A percentile compares a stretch with the other conserved stretches of the same genome.
Evolutionary conservation across 1,140 invertebrate species (phyloP).

Genomic region (Venustaconcha ellipsiformis): DNA sequence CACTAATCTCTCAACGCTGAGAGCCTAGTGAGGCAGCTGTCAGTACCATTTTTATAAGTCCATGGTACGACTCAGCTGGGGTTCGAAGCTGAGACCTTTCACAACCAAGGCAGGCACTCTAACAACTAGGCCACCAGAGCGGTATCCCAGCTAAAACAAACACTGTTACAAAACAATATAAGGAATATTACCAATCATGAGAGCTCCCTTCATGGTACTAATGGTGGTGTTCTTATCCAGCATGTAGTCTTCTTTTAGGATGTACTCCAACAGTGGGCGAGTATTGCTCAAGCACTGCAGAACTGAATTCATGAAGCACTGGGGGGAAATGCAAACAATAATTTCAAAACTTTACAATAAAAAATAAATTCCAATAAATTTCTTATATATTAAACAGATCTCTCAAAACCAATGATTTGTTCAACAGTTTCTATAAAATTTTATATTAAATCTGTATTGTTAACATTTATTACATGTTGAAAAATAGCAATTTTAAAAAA

Average conservation of each 20-base stretch:
- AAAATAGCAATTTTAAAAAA: neutral
- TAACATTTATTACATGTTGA: slow-evolving; percentile 1
- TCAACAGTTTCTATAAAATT: slow-evolving; percentile 1
- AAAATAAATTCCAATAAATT: neutral
- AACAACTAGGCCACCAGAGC: no score
- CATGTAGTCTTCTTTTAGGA: slow-evolving; percentile 76
- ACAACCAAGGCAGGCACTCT: no score
- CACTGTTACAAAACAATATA: no score
- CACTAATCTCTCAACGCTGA: no score
- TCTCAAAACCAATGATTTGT: neutral
- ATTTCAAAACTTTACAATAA: neutral
- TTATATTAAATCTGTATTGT: slow-evolving; percentile 2
- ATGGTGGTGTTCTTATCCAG: slow-evolving; percentile 82
- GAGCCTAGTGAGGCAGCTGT: no score
- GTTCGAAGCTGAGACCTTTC: no score
- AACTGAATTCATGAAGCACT: slow-evolving; percentile 98
- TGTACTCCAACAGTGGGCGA: slow-evolving; percentile 82
- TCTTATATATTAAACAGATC: neutral
- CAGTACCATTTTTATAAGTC: no score
- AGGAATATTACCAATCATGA: slow-evolving; percentile 76
- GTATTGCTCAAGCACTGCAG: slow-evolving; percentile 95
- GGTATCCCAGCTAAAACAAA: no score
- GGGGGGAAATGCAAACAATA: slow-evolving; percentile 51
- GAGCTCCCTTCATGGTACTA: slow-evolving; percentile 84
- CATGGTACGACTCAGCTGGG: no score